Evolutionary conservation across 1,140 invertebrate genomes (phyloP), one percentile per base, ranked within the genome.

Genomic region (Leptopilina boulardi): DNA sequence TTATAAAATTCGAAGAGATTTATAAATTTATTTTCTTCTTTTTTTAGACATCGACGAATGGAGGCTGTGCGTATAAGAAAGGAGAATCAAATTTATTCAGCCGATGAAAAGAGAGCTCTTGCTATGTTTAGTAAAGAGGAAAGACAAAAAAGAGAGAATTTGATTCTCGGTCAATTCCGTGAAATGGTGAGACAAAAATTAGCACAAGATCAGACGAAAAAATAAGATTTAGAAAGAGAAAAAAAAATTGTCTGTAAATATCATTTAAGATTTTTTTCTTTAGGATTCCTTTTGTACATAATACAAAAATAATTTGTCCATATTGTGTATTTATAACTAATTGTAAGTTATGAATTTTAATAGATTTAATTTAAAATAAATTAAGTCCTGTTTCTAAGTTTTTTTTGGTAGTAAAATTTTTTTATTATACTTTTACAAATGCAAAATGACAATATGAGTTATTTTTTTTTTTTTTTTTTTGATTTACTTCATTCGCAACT

Each of bases 81-180:
- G 89, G 99, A 99, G 92, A 99, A 99, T 92, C 98, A 99, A 92
- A 98, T 99, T 89, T 99, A 99, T 92, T 99, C 98, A 21, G 99
- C 99, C 3, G 99, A 99, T 91, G 99, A 99, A 89, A 99, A 99
- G 89, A 92, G 99, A 82, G 98, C 98, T 9, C 92, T 99, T 72
- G 98, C 97, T 2, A 98, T 98, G 94, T 99, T 99, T 89, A 99
- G 98, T 88, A 98, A 98, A 91, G 98, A 99, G 91, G 98, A 99
- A 91, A 92, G 98, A 81, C 94, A 96, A 80, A 99, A 99, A 89
- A 92, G 98, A 71, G 99, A 99, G 91, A 97, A 97, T 88, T 96
- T 97, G 85, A 99, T 99, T 86, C 92, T 99, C 26, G 94, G 96
- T 70, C 98, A 99, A 88, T 99, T 99, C 89, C 94, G 96, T 80